These are phyloP conservation scores for Himalopsyche anomala DNA, from an alignment of 2,888 invertebrate species.

Conservation along the genomic window DNA sequence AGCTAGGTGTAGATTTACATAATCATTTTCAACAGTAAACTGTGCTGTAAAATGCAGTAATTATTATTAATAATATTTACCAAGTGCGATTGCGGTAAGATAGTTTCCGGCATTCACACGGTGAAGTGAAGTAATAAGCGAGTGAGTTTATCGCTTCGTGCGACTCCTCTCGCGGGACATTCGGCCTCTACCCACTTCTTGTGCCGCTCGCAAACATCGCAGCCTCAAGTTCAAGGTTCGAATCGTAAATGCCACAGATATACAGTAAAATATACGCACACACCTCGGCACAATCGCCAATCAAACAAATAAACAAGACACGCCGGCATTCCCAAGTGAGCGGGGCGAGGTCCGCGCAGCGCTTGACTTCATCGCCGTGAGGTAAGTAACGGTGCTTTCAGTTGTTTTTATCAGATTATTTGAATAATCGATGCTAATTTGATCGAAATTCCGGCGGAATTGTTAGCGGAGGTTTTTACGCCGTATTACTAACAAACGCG, in stretches of 20 bases:
- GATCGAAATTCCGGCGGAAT: slow-evolving; percentile 9
- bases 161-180: slow-evolving; percentile 37
- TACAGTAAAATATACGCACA: slow-evolving; percentile 33
- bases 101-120: background rate
- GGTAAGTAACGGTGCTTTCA: slow-evolving; percentile 10
- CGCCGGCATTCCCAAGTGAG: slow-evolving; percentile 32
- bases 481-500: no score
- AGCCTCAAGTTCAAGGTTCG: slow-evolving; percentile 43
- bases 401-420: slow-evolving; percentile 39
- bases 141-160: slow-evolving; percentile 7
- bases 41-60: background rate
- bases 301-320: slow-evolving; percentile 27
- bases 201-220: slow-evolving; percentile 1
- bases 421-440: slow-evolving; percentile 31
- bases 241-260: slow-evolving; percentile 31
- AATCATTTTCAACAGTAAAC: background rate
- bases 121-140: background rate
- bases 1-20: background rate
- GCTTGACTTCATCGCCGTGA: slow-evolving; percentile 4
- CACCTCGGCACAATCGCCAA: slow-evolving; percentile 27
- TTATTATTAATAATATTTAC: background rate
- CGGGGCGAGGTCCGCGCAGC: slow-evolving; percentile 17
- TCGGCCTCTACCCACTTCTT: slow-evolving; percentile 39
- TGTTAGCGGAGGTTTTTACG: no score
- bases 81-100: background rate